Percentiles rank a stretch among this genome's conserved stretches.
Evolutionary conservation across 2,797 vertebrate species (phyloP).

Genomic region (Pangasius larnaudii): DNA sequence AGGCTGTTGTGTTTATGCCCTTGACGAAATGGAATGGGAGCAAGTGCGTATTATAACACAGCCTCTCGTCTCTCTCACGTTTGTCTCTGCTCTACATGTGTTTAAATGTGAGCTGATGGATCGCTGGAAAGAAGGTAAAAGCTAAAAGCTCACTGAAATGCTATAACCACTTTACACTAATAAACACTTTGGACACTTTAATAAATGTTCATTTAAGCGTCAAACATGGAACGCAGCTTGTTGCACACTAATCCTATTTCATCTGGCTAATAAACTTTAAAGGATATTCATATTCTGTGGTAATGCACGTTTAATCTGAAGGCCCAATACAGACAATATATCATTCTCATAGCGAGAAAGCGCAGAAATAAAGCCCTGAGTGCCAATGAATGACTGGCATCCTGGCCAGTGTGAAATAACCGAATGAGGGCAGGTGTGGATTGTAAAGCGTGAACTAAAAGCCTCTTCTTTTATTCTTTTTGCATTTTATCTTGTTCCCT

Average conservation of each 20-base stretch:
- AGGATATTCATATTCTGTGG: neutral
- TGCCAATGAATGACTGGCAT: no score
- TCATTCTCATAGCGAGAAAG: neutral
- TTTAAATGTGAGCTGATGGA: neutral
- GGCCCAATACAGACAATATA: neutral
- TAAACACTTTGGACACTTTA: slow-evolving; percentile 7
- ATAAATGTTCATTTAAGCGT: slow-evolving; percentile 3
- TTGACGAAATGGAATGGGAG: neutral
- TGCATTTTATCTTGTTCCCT: neutral
- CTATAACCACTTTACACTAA: neutral
- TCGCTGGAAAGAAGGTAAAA: no score
- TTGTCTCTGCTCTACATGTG: neutral
- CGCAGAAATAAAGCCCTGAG: neutral
- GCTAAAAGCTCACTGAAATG: neutral
- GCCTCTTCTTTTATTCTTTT: neutral
- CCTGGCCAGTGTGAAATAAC: neutral
- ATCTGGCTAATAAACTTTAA: neutral
- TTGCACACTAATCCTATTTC: neutral
- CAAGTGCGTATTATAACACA: neutral
- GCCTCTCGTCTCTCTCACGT: neutral
- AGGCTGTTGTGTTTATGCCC: neutral
- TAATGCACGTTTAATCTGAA: slow-evolving; percentile 11
- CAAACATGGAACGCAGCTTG: neutral
- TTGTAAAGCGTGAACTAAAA: neutral
- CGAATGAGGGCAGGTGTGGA: neutral